phyloP scores from a whole-genome alignment of 1,140 invertebrate genomes.

The Halesus radiatus region DNA sequence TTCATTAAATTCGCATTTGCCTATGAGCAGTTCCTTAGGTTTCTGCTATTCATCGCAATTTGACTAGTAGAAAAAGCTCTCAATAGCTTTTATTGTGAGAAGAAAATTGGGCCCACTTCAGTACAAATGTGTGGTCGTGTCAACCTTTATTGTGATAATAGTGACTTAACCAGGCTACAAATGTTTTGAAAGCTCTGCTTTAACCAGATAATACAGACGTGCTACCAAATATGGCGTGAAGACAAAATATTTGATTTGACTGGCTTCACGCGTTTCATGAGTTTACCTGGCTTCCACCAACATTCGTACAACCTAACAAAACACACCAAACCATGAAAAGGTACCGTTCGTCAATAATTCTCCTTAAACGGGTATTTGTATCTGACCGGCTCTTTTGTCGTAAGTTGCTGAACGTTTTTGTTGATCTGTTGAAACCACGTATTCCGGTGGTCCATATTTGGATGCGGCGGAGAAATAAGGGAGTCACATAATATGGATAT shows the following conservation, averaged over 20 bases:
- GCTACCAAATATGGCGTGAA: constrained; percentile 52
- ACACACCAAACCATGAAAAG: not conserved
- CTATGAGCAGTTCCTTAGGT: too few relatives aligned
- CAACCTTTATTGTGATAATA: too few relatives aligned
- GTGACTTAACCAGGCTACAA: too few relatives aligned
- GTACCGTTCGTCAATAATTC: not conserved
- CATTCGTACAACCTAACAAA: not conserved
- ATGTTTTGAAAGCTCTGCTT: too few relatives aligned
- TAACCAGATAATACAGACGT: not conserved
- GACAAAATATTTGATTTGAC: constrained; percentile 53
- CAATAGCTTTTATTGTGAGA: too few relatives aligned
- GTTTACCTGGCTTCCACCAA: not conserved
- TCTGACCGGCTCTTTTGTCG: not conserved
- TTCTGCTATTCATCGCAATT: too few relatives aligned
- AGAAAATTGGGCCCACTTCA: too few relatives aligned
- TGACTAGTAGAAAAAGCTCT: too few relatives aligned
- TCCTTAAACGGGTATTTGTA: not conserved
- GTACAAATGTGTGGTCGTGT: too few relatives aligned
- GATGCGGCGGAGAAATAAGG: constrained; percentile 5
- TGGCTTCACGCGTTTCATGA: constrained; percentile 29
- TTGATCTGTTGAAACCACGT: not conserved
- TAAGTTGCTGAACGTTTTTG: not conserved
- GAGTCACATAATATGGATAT: constrained; percentile 3
- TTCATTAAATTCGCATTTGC: too few relatives aligned
- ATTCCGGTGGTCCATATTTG: constrained; percentile 13